phyloP scores from a whole-genome alignment of 2,113 vertebrate species.

The Lepus europaeus region DNA sequence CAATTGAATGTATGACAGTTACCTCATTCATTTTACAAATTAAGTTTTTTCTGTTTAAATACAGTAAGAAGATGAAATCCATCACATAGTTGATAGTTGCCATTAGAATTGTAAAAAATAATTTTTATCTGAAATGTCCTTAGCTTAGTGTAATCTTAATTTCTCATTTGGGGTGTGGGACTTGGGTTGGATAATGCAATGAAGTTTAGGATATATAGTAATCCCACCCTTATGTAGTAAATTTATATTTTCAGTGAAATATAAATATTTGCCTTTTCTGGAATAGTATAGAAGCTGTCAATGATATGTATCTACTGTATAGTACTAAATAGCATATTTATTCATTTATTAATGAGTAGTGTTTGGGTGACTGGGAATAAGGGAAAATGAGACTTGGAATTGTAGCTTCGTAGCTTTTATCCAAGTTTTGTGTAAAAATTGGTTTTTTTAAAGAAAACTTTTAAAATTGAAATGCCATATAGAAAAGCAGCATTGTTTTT shows the following conservation, averaged over 20 bases:
- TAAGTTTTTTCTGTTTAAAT: neutral
- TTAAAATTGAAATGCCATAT: constrained; percentile 64
- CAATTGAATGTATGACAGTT: constrained; percentile 64
- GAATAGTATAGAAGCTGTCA: neutral
- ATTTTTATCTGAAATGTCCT: constrained; percentile 36
- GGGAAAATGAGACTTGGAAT: constrained; percentile 36
- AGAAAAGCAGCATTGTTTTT: constrained; percentile 68
- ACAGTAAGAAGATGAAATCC: neutral
- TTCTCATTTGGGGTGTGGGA: constrained; percentile 28
- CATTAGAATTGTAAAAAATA: constrained; percentile 41
- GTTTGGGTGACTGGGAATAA: constrained; percentile 30
- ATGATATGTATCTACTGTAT: constrained; percentile 62
- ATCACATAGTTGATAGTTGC: neutral
- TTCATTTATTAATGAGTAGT: constrained; percentile 5
- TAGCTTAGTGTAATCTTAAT: constrained; percentile 29
- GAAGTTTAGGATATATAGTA: constrained; percentile 48
- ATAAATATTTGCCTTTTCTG: constrained; percentile 45
- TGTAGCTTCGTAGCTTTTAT: constrained; percentile 31
- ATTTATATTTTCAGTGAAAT: constrained; percentile 67
- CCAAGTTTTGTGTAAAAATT: constrained; percentile 58
- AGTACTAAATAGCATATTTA: constrained; percentile 55
- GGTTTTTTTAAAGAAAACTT: constrained; percentile 44
- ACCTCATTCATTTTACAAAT: constrained; percentile 70
- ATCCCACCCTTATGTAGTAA: constrained; percentile 18
- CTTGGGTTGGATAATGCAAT: neutral